Evolutionary conservation across 2,888 invertebrate species (phyloP), one percentile per base, ranked within the genome.

Genomic region (Plebejus argus): DNA sequence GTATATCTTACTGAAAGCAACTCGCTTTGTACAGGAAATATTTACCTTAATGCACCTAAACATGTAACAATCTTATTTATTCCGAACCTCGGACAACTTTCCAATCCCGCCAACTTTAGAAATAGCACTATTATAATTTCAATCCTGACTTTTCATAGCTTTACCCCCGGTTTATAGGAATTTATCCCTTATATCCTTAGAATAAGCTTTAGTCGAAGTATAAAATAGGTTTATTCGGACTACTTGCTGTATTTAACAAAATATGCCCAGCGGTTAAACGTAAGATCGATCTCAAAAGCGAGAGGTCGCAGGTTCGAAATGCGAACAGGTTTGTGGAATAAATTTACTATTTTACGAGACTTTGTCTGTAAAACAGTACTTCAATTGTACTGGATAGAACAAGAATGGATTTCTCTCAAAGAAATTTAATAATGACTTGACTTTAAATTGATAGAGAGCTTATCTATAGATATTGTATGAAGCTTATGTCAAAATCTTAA

Each of bases 51-150:
- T 61, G 23, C 23, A 61, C 23, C 61, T 61, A 61, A 61, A 61
- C 61, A 61, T 23, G 28, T 28, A 18, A 20, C 61, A 23, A 23
- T 23, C 61, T 61, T 61, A 15, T 66, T 66, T 28, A 66, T 66
- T 66, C 15, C 66, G 15, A 28, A 66, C 28, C 28, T 66, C 23
- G 61, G 20, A 66, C 20, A 66, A 66, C 66, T 66, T 66, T 66
- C 66, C 66, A 66, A 66, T 61, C 23, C 61, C 61, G 61, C 61
- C 23, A 20, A 58, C 56, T 58, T n/a, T 58, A 20, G 58, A 58
- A 58, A 20, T n/a, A 66, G 61, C 28, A 66, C 23, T 66, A 66
- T 66, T 66, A 66, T 66, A 66, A 66, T 66, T 66, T 23, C 58
- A 20, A 20, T 20, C 23, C 12, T 10, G 23, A 66, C 23, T 66